These are phyloP conservation scores for Nannospalax galili DNA, from an alignment of 2,113 vertebrate species.

Conservation along the genomic window DNA sequence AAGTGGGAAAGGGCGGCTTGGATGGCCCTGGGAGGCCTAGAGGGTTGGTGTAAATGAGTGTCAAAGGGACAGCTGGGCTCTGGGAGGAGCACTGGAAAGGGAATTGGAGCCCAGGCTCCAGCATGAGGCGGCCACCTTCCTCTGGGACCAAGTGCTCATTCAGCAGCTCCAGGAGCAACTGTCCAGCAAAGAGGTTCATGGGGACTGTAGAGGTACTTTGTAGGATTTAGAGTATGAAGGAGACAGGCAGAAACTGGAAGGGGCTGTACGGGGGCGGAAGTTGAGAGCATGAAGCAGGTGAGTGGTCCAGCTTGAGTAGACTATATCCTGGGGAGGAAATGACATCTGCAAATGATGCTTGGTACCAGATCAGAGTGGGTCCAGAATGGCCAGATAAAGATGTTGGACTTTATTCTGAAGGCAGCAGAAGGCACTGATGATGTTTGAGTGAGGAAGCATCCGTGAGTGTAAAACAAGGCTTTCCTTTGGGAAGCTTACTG, in stretches of 20 bases:
- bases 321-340: not conserved
- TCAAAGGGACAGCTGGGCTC: not conserved
- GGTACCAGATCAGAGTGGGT: not conserved
- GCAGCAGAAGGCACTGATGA: not conserved
- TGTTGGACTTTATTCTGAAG: not conserved
- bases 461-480: not conserved
- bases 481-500: not conserved
- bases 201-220: too few species aligned
- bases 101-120: not conserved
- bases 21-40: not conserved
- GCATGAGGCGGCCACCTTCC: accelerated
- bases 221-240: not conserved
- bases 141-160: not conserved
- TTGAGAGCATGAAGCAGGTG: accelerated
- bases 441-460: not conserved
- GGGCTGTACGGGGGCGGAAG: too few species aligned
- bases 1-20: not conserved
- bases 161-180: not conserved
- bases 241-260: not conserved
- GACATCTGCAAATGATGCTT: not conserved
- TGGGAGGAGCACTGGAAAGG: not conserved
- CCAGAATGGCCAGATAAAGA: not conserved
- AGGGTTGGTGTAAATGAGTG: not conserved
- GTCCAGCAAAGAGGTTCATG: not conserved
- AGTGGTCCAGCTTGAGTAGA: not conserved